Evolutionary conservation across 2,797 vertebrate genomes (phyloP).

Genomic region (Hemibagrus guttatus): DNA sequence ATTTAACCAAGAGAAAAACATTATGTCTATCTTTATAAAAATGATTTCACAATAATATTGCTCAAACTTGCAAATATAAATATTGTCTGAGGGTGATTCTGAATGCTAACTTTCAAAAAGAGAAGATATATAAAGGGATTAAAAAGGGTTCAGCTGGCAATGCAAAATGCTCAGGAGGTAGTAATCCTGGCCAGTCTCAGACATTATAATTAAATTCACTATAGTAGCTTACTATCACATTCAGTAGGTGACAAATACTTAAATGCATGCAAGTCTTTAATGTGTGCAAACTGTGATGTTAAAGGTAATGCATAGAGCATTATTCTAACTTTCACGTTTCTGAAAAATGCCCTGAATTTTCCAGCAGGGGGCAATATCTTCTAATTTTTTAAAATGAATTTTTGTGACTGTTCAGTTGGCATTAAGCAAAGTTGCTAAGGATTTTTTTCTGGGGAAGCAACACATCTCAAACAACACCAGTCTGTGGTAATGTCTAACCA

Average conservation of each 20-base stretch:
- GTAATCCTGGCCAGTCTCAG: background rate
- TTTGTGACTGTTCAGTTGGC: background rate
- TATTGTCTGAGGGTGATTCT: background rate
- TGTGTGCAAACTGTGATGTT: background rate
- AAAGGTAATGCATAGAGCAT: background rate
- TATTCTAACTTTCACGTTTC: no score
- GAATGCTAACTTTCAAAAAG: background rate
- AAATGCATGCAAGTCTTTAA: background rate
- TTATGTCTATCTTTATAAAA: background rate
- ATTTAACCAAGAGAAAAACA: background rate
- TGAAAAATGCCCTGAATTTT: background rate
- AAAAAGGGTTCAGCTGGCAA: background rate
- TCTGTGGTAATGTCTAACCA: constrained; percentile 17
- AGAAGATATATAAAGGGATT: background rate
- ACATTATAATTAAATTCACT: background rate
- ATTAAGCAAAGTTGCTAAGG: constrained; percentile 6
- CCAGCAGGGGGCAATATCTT: constrained; percentile 48
- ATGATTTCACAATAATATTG: background rate
- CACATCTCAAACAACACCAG: constrained; percentile 12
- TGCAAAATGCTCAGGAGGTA: background rate
- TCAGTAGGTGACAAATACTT: background rate
- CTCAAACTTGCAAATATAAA: background rate
- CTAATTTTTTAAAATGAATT: background rate
- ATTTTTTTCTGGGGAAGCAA: constrained; percentile 9
- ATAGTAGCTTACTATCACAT: background rate